Evolutionary conservation across 2,113 vertebrate genomes (phyloP).

Genomic region (Chloropsis cyanopogon): DNA sequence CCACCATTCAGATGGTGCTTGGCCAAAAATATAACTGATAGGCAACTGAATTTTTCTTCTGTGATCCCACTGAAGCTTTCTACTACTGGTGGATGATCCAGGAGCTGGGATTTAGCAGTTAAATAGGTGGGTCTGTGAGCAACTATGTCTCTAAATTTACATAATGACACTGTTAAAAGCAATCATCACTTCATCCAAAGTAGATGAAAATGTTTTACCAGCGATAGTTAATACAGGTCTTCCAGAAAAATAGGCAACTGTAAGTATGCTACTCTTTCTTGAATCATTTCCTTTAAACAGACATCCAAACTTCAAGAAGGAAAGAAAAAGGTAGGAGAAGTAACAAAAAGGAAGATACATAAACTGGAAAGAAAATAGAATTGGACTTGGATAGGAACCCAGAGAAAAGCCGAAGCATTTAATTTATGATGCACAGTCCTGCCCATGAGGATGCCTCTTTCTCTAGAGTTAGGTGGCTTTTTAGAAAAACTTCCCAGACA

Average conservation of each 20-base stretch:
- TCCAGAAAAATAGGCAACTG: background rate
- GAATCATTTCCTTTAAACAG: background rate
- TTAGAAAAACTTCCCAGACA: background rate
- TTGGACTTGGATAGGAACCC: background rate
- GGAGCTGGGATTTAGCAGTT: background rate
- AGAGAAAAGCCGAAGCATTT: background rate
- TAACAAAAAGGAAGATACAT: background rate
- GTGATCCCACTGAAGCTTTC: background rate
- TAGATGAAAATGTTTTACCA: background rate
- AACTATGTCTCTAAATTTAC: background rate
- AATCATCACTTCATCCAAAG: background rate
- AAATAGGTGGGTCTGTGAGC: background rate
- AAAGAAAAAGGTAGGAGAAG: background rate
- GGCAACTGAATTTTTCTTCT: background rate
- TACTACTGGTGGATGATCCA: background rate
- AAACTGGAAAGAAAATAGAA: background rate
- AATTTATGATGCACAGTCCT: background rate
- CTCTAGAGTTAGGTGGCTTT: background rate
- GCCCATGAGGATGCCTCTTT: background rate
- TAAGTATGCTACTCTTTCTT: background rate
- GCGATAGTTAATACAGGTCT: background rate
- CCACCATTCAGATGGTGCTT: background rate
- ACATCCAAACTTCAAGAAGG: background rate
- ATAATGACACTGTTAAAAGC: rapidly evolving
- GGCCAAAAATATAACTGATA: background rate